Evolutionary conservation across 2,888 invertebrate species (phyloP), one percentile per base, ranked within the genome.

Genomic region (Aproaerema taeniolella): DNA sequence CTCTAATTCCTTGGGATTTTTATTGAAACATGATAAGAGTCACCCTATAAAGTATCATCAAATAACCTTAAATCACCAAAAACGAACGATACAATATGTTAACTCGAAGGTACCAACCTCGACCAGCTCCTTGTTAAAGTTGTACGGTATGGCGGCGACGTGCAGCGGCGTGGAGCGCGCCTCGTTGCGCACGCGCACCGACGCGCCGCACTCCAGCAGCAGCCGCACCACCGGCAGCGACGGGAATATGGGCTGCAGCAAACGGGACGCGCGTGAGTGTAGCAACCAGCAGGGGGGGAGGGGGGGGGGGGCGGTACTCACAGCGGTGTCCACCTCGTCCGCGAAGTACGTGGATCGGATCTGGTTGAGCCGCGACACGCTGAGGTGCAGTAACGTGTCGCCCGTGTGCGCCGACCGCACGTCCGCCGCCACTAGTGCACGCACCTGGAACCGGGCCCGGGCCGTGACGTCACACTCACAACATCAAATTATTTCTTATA

Each of bases 301-400:
- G n/a, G n/a, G n/a, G n/a, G n/a, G n/a, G n/a, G n/a, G n/a, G n/a
- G n/a, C n/a, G n/a, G n/a, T n/a, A n/a, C n/a, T n/a, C n/a, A n/a
- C n/a, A n/a, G n/a, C n/a, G n/a, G n/a, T n/a, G n/a, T n/a, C n/a
- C n/a, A n/a, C n/a, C n/a, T 92, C 93, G 57, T 93, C 93, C 44
- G 89, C 88, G 67, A 93, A 92, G 76, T 94, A 92, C 53, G 91
- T 91, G 64, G 93, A 92, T 63, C 91, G 91, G 51, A 95, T 91
- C 9, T 92, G 92, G 80, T 94, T 95, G 49, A 92, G 87, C 49
- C 91, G 91, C 29, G 92, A 93, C 41, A 93, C 93, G 61, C 93
- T 92, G 50, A 96, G 88, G 85, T 97, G 97, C 44, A 97, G 88
- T 48, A 96, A 86, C n/a, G 94, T 91, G 71, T 95, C 95, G 44